phyloP scores from a whole-genome alignment of 2,888 invertebrate species.

The Papilio protenor region DNA sequence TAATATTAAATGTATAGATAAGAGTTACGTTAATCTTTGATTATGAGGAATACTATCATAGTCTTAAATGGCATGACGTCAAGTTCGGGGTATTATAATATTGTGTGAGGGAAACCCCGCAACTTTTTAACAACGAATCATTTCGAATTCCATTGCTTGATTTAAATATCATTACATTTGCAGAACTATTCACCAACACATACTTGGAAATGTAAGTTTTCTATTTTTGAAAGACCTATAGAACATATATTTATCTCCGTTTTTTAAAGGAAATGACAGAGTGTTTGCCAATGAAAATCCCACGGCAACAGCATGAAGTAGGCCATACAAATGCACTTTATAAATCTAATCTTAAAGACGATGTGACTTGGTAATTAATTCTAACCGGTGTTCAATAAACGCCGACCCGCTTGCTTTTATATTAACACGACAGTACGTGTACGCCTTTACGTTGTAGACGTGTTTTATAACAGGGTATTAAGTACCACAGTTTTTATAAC shows the following conservation, averaged over 20 bases:
- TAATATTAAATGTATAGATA: background rate
- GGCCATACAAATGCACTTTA: background rate
- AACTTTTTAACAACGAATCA: background rate
- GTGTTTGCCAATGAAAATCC: background rate
- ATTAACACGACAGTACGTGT: background rate
- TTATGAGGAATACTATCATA: conserved; percentile 8
- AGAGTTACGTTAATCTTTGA: background rate
- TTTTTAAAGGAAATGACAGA: background rate
- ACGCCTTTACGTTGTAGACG: conserved; percentile 20
- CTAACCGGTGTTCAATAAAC: conserved; percentile 7
- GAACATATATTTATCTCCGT: background rate
- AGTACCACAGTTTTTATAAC: conserved; percentile 19
- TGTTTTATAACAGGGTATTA: conserved; percentile 26
- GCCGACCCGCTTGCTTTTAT: background rate
- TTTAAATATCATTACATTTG: background rate
- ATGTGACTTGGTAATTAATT: conserved; percentile 25
- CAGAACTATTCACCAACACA: too few species aligned
- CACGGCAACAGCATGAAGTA: background rate
- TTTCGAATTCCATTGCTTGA: background rate
- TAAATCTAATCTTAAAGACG: conserved; percentile 26
- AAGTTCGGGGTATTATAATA: background rate
- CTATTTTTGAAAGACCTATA: background rate
- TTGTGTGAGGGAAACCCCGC: conserved; percentile 16
- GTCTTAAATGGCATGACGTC: conserved; percentile 18
- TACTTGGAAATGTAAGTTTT: background rate